Base-by-base conservation (phyloP, 2,888 invertebrate species). In the Pandemis cinnamomeana region DNA sequence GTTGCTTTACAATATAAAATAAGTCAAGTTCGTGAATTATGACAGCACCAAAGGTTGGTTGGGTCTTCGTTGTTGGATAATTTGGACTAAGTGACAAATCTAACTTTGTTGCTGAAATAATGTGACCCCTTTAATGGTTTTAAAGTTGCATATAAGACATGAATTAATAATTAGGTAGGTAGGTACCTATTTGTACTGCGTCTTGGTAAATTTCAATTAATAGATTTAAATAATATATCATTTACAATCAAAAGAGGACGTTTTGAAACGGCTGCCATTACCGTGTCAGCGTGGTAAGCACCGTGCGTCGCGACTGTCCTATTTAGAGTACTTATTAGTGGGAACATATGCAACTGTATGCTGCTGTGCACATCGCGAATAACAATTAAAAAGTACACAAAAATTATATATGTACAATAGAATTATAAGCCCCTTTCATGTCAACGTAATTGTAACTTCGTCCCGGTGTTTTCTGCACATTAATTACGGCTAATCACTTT, bases 341-440 rank as follows among this genome's bases (percentile, higher is more conserved):
- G 60, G 73, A 74, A 74, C 55, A 74, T 70, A 74, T 70, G 66
- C 64, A 74, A 74, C 70, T 70, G 70, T 70, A 74, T 66, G 66
- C 66, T 73, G 60, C 63, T 64, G 61, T 58, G 66, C 66, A 53
- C 58, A 58, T 72, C 64, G 66, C 70, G 69, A 70, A 70, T 74
- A 74, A 74, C 70, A 20, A 20, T 20, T 20, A 20, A 20, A 20
- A 20, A 20, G 1, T 53, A 70, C 70, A 53, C 53, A 61, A 61
- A 74, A 70, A 66, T 74, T 44, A 66, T 55, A 67, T 78, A 80
- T 76, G 77, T 75, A 80, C 82, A 81, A 81, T 83, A 80, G 79
- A 80, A 82, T 82, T 80, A 81, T 80, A 76, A 80, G 78, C 80
- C 80, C 79, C 80, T 82, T 83, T 80, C 80, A 74, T 74, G 66